Evolutionary conservation across 2,888 invertebrate genomes (phyloP).

Genomic region (Mythimna pallens): DNA sequence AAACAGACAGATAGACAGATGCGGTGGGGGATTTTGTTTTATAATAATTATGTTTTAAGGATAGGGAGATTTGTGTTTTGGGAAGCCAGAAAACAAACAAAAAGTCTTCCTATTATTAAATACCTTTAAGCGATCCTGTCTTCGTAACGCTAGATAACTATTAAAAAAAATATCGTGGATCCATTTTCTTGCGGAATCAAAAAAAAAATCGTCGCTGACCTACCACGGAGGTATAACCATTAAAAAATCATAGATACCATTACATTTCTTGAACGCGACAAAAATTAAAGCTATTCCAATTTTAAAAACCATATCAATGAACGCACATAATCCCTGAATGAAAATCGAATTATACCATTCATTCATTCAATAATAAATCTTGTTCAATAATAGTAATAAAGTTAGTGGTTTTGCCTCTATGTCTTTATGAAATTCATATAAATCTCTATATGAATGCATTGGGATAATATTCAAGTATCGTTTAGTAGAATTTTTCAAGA

Average conservation of each 20-base stretch:
- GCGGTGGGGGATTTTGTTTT: too few relatives aligned
- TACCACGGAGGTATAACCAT: neutral
- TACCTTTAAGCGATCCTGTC: too few relatives aligned
- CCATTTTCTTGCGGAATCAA: too few relatives aligned
- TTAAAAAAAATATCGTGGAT: too few relatives aligned
- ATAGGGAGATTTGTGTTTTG: too few relatives aligned
- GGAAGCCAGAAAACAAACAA: too few relatives aligned
- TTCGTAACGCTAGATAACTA: too few relatives aligned
- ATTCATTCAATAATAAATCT: conserved; percentile 66
- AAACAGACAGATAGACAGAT: too few relatives aligned
- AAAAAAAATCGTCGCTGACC: neutral
- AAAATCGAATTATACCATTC: conserved; percentile 61
- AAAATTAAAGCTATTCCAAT: conserved; percentile 33
- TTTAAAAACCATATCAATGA: conserved; percentile 52
- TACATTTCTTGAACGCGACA: conserved; percentile 11
- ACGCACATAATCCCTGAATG: conserved; percentile 47
- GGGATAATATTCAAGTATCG: conserved; percentile 69
- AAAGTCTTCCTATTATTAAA: too few relatives aligned
- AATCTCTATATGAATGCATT: conserved; percentile 73
- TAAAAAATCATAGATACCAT: neutral
- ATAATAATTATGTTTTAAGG: too few relatives aligned
- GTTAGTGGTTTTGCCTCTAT: conserved; percentile 70
- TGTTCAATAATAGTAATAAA: conserved; percentile 59
- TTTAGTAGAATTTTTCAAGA: conserved; percentile 72
- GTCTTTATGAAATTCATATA: conserved; percentile 85